Conservation (phyloP, 2,888 invertebrate genomes). For the Dryobota labecula region DNA sequence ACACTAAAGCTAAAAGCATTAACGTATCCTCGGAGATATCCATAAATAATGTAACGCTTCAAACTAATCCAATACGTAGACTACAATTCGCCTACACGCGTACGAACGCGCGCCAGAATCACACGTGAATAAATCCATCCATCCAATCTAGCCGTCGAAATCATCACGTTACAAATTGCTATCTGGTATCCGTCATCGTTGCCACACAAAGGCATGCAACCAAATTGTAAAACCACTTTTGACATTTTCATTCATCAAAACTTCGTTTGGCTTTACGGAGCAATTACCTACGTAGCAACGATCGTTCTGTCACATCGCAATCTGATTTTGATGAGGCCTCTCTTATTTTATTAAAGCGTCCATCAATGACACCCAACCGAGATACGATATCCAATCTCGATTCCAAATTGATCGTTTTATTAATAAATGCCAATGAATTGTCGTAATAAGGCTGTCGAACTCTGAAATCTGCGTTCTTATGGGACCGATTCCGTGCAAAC, state of each 20-base stretch:
- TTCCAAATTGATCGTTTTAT: constrained; percentile 48
- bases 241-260: constrained; percentile 75
- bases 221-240: constrained; percentile 65
- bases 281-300: constrained; percentile 51
- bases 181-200: constrained; percentile 63
- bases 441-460: constrained; percentile 69
- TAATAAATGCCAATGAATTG: constrained; percentile 61
- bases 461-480: constrained; percentile 40
- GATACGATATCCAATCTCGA: constrained; percentile 42
- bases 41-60: constrained; percentile 68
- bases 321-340: constrained; percentile 42
- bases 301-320: constrained; percentile 47
- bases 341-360: constrained; percentile 50
- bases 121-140: constrained; percentile 48
- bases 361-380: constrained; percentile 43
- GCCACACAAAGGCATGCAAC: constrained; percentile 60
- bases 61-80: constrained; percentile 59
- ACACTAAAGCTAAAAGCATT: constrained; percentile 56
- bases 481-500: constrained; percentile 36
- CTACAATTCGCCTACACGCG: constrained; percentile 46
- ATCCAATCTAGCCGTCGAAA: constrained; percentile 44
- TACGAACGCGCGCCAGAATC: constrained; percentile 38
- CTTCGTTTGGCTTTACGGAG: constrained; percentile 56
- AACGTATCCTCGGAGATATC: constrained; percentile 59
- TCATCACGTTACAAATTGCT: constrained; percentile 65